phyloP scores from a whole-genome alignment of 2,113 vertebrate species.

The Centropus unirufus region DNA sequence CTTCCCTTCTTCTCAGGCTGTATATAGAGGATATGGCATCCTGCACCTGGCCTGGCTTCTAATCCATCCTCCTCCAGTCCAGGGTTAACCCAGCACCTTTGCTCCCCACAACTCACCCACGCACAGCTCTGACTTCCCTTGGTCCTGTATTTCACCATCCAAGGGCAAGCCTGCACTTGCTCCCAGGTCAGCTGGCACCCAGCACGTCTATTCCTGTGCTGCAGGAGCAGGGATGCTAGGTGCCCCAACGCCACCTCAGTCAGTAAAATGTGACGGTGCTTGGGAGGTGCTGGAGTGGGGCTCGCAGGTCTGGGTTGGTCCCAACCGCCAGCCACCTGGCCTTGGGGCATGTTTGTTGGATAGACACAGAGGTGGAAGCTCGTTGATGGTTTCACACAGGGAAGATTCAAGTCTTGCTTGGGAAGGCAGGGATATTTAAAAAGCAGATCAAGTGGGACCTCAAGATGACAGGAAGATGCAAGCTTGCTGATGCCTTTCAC shows the following conservation, averaged over 20 bases:
- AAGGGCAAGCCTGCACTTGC: fast-evolving
- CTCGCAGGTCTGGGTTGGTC: fast-evolving
- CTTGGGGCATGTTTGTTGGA: background rate
- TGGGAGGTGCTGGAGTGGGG: background rate
- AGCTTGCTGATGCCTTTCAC: background rate
- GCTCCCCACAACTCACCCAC: background rate
- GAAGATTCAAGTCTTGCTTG: background rate
- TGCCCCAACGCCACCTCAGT: background rate
- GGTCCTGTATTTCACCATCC: background rate
- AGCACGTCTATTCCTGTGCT: fast-evolving
- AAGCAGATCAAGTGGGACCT: background rate
- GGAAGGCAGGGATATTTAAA: background rate
- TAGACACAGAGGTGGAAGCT: fast-evolving
- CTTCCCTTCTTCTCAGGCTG: background rate
- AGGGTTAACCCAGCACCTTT: background rate
- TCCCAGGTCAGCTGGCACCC: background rate
- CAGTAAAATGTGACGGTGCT: background rate
- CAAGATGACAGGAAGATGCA: background rate
- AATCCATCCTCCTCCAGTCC: background rate
- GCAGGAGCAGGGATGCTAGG: fast-evolving
- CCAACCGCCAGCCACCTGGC: too few relatives aligned
- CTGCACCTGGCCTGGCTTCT: background rate
- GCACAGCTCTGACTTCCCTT: fast-evolving
- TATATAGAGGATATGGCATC: background rate
- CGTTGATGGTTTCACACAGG: background rate